Base-by-base conservation (phyloP, 2,113 vertebrate genomes). In the Misgurnus anguillicaudatus region DNA sequence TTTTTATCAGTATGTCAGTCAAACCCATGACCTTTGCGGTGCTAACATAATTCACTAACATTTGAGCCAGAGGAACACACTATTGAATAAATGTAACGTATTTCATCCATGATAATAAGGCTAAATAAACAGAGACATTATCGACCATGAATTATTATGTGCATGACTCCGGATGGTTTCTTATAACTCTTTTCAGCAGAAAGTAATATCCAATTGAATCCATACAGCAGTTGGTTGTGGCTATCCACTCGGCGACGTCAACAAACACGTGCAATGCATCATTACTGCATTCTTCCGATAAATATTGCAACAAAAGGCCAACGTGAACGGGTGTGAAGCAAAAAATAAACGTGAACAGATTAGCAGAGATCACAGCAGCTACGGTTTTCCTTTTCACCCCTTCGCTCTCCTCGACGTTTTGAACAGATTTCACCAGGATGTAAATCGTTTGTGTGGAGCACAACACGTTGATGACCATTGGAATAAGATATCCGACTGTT, bases 171-270 rank as follows among this genome's bases (percentile, higher is more conserved):
- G 24, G 42, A 10, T 45, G 7, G 42, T 45, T 10, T 45, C 42
- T 45, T 45, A 45, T 74, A 89, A 86, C 81, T 80, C 4, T 21
- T 78, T 77, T 90, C 45, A 93, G 73, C 78, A 92, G 80, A 68
- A 91, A 90, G 78, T 88, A 92, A 82, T 88, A 92, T 63, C 88
- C 87, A 53, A 92, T 75, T 11, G 87, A 86, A 83, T 93, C 91
- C 38, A 90, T 88, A 39, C 85, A 91, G 83, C 91, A 93, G 79
- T 92, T 93, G 65, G 90, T 87, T 10, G 88, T 82, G 9, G 90
- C 86, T 0, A 91, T 87, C 91, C 87, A 93, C 62, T 92, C 88
- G 13, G 86, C 58, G 1, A 87, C 78, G 0, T 69, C 53, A 62
- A 86, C 45, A 83, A 77, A 87, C 0, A 0, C 0, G 16, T 85